Percentiles rank a stretch among this genome's conserved stretches.
Evolutionary conservation across 2,888 invertebrate genomes (phyloP).

Genomic region (Steinernema carpocapsae): DNA sequence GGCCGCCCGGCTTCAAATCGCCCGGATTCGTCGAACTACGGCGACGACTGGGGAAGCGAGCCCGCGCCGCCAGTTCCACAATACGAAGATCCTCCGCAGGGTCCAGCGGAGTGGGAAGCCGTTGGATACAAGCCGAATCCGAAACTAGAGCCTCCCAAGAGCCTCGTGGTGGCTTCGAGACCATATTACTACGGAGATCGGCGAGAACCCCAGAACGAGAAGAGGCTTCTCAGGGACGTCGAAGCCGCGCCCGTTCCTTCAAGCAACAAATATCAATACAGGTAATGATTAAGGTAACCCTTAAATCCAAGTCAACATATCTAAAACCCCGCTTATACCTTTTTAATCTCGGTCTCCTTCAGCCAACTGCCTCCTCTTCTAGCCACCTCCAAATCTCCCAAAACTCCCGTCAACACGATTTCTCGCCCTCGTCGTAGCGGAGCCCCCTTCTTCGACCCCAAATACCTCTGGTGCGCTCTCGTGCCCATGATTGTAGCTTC

Average conservation of each 20-base stretch:
- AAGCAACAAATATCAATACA: slow-evolving; percentile 15
- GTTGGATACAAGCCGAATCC: slow-evolving; percentile 25
- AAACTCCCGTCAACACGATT: slow-evolving; percentile 5
- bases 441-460: slow-evolving; percentile 10
- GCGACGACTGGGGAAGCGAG: slow-evolving; percentile 25
- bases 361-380: slow-evolving; percentile 13
- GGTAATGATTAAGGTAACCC: no score
- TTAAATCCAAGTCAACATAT: not conserved
- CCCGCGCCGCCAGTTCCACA: not conserved
- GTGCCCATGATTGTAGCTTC: slow-evolving; percentile 18
- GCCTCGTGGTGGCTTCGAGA: slow-evolving; percentile 13
- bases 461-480: slow-evolving; percentile 33
- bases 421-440: not conserved
- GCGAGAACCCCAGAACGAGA: slow-evolving; percentile 9
- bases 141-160: slow-evolving; percentile 14
- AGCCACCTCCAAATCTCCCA: not conserved
- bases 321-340: not conserved
- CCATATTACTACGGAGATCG: slow-evolving; percentile 20
- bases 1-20: slow-evolving; percentile 5
- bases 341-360: not conserved
- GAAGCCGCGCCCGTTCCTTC: not conserved
- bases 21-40: slow-evolving; percentile 19
- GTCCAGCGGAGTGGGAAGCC: slow-evolving; percentile 16
- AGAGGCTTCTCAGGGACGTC: slow-evolving; percentile 14
- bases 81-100: not conserved